Percentiles rank a stretch among this genome's conserved stretches.
Conservation (phyloP, 2,888 invertebrate genomes). For the Cyaniris semiargus region DNA sequence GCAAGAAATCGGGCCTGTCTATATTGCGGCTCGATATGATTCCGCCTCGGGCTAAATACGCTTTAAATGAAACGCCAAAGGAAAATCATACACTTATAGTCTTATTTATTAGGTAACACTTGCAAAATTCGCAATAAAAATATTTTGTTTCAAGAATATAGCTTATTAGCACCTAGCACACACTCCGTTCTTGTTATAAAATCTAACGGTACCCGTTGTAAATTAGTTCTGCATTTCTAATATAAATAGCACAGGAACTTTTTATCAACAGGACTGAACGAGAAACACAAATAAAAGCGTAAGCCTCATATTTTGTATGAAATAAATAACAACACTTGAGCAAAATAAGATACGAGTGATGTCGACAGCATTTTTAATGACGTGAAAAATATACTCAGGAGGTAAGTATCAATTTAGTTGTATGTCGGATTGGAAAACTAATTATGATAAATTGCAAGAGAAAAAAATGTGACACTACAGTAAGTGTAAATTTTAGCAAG, state of each 20-base stretch:
- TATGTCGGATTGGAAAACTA: conserved; percentile 14
- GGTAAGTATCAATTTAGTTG: conserved; percentile 22
- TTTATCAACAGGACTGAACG: background rate
- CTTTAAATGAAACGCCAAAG: conserved; percentile 29
- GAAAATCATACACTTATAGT: too few relatives aligned
- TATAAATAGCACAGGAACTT: background rate
- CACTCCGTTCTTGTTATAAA: too few relatives aligned
- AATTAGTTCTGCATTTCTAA: too few relatives aligned
- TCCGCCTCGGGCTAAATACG: background rate
- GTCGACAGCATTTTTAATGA: conserved; percentile 19
- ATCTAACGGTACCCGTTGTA: too few relatives aligned
- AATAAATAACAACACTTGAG: conserved; percentile 19
- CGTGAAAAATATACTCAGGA: conserved; percentile 18
- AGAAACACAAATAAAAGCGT: background rate
- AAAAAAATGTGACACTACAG: background rate
- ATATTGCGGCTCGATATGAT: conserved; percentile 38
- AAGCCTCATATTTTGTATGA: conserved; percentile 1
- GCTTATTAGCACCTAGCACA: too few relatives aligned
- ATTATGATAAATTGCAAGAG: background rate
- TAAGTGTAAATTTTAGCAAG: background rate
- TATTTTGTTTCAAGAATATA: background rate
- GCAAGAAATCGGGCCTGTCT: conserved; percentile 45
- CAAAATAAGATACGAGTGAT: conserved; percentile 12
- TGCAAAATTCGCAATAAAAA: background rate
- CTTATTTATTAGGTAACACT: too few relatives aligned